phyloP scores from a whole-genome alignment of 2,797 vertebrate genomes.

The Enteromius radiatus region DNA sequence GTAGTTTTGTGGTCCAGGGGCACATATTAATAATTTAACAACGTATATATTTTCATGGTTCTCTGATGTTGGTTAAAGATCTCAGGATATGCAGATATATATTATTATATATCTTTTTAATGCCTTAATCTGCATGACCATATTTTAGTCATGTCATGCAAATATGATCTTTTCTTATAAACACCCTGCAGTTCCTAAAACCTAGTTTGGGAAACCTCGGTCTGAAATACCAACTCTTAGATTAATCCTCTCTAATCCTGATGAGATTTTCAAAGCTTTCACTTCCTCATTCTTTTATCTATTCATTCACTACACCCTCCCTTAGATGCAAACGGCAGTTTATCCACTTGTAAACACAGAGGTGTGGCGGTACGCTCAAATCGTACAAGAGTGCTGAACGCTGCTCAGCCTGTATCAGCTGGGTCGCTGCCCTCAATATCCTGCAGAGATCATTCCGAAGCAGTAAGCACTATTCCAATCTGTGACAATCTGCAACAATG shows the following conservation, averaged over 20 bases:
- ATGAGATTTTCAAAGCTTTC: background rate
- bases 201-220: background rate
- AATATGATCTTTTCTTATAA: background rate
- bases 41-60: background rate
- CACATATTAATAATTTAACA: background rate
- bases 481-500: constrained; percentile 36
- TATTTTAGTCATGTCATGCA: background rate
- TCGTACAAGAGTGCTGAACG: background rate
- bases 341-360: background rate
- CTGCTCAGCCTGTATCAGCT: constrained; percentile 1
- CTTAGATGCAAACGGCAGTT: background rate
- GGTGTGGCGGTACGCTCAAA: background rate
- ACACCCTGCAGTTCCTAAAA: background rate
- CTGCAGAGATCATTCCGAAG: constrained; percentile 32
- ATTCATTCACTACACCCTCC: background rate
- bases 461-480: constrained; percentile 43
- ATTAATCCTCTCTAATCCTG: background rate
- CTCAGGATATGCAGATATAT: no score
- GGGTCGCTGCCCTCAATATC: constrained; percentile 9
- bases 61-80: background rate
- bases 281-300: background rate
- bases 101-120: no score
- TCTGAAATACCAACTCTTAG: background rate
- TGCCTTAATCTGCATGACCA: background rate
- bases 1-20: no score